These are phyloP conservation scores for Rousettus leschenaultii DNA, from an alignment of 2,113 vertebrate genomes.

Conservation along the genomic window DNA sequence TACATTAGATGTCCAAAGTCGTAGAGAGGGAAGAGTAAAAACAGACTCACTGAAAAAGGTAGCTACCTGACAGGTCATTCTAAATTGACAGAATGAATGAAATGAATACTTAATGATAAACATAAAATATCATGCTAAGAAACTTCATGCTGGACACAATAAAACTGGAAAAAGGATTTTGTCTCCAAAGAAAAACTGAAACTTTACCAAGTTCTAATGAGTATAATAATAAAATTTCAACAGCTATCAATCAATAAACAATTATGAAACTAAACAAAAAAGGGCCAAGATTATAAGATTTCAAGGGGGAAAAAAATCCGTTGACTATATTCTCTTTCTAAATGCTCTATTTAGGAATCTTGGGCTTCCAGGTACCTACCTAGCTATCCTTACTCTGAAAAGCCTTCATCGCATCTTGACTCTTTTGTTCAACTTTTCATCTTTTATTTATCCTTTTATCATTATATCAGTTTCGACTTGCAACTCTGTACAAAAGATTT, in stretches of 20 bases:
- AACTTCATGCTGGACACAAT: constrained; percentile 4
- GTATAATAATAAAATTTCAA: constrained; percentile 30
- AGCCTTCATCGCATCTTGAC: background rate
- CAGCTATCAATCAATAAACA: constrained; percentile 13
- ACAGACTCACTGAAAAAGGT: background rate
- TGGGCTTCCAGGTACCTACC: background rate
- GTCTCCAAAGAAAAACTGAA: constrained; percentile 10
- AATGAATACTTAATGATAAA: constrained; percentile 30
- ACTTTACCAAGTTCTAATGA: constrained; percentile 23
- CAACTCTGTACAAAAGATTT: constrained; percentile 25
- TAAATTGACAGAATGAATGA: background rate
- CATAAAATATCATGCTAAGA: constrained; percentile 31
- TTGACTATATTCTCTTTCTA: background rate
- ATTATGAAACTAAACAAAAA: background rate
- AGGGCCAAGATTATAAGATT: background rate
- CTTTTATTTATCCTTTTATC: constrained; percentile 29
- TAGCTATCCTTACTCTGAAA: background rate
- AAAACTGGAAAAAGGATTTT: background rate
- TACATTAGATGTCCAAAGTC: background rate
- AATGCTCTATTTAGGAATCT: background rate
- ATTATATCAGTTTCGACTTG: background rate
- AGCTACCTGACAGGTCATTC: background rate
- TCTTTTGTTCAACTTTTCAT: constrained; percentile 30
- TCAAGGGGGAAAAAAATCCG: background rate
- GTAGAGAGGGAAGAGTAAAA: background rate